Evolutionary conservation across 2,113 vertebrate genomes (phyloP).

Genomic region (Thermophis baileyi): DNA sequence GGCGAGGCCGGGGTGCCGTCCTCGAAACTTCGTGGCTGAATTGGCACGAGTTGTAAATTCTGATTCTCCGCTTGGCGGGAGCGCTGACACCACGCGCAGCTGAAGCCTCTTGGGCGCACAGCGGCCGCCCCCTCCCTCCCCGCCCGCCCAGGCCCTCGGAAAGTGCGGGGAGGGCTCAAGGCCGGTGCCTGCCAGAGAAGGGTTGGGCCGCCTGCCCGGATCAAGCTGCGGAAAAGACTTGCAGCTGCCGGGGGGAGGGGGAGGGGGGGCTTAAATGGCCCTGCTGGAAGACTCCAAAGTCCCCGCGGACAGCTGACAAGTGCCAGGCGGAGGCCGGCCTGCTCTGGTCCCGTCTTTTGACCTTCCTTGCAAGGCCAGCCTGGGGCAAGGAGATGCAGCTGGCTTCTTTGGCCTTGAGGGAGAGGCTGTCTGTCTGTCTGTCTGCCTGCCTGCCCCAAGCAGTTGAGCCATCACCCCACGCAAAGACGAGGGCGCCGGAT

Average conservation of each 20-base stretch:
- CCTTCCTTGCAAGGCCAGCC: not conserved
- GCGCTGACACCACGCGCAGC: accelerated
- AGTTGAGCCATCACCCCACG: not conserved
- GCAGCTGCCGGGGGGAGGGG: not conserved
- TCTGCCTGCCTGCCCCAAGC: not conserved
- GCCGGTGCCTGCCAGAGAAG: not conserved
- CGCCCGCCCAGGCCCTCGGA: not conserved
- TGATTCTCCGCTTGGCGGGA: not conserved
- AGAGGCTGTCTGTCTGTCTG: not conserved
- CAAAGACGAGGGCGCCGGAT: not conserved
- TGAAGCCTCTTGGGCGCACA: not conserved
- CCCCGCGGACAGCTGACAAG: not conserved
- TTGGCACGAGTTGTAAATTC: not conserved
- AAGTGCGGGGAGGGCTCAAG: not conserved
- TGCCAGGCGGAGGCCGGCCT: not conserved
- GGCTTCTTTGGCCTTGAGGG: not conserved
- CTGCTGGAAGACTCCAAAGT: not conserved
- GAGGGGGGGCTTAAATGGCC: too few relatives aligned
- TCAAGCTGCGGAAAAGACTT: too few relatives aligned
- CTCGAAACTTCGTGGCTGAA: not conserved
- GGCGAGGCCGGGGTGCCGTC: not conserved
- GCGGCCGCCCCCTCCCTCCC: not conserved
- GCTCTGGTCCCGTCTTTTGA: not conserved
- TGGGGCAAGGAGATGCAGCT: not conserved
- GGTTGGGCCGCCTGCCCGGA: too few relatives aligned